A percentile compares a stretch with the other conserved stretches of the same genome.
Conservation (phyloP, 1,140 invertebrate genomes). For the Sinella curviseta region DNA sequence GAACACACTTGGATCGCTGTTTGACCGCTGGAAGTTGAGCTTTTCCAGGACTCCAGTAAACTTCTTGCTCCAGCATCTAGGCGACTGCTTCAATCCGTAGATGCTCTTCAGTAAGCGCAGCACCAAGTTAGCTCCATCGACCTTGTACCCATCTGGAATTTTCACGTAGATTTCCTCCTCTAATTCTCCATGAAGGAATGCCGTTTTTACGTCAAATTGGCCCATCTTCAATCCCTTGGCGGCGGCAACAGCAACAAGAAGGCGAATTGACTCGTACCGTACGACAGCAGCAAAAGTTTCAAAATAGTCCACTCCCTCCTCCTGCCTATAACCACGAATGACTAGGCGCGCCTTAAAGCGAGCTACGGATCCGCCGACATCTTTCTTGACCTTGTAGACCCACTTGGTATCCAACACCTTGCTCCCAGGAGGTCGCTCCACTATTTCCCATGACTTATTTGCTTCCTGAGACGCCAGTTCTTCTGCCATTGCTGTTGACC, state of each 20-base stretch:
- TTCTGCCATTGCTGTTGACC: slow-evolving; percentile 45
- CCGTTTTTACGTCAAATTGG: slow-evolving; percentile 52
- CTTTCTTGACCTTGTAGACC: slow-evolving; percentile 55
- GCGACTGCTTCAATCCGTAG: slow-evolving; percentile 46
- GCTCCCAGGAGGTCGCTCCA: slow-evolving; percentile 49
- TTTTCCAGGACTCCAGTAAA: slow-evolving; percentile 45
- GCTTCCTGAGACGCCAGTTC: slow-evolving; percentile 49
- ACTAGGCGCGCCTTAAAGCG: slow-evolving; percentile 50
- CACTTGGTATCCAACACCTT: slow-evolving; percentile 54
- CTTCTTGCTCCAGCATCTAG: slow-evolving; percentile 42
- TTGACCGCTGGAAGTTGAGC: slow-evolving; percentile 50
- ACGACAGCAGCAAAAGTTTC: slow-evolving; percentile 51
- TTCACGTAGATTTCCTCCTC: slow-evolving; percentile 53
- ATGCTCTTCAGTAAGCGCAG: slow-evolving; percentile 51
- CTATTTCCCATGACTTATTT: slow-evolving; percentile 53
- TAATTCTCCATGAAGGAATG: slow-evolving; percentile 48
- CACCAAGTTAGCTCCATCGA: slow-evolving; percentile 41
- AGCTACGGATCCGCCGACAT: slow-evolving; percentile 47
- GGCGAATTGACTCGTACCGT: slow-evolving; percentile 49
- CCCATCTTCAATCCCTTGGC: slow-evolving; percentile 30
- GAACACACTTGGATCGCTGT: slow-evolving; percentile 53
- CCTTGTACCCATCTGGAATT: slow-evolving; percentile 33
- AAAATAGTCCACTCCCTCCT: slow-evolving; percentile 49
- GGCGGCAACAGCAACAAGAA: slow-evolving; percentile 47
- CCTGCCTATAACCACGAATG: slow-evolving; percentile 51